Percentiles rank a stretch among this genome's conserved stretches.
Evolutionary conservation across 1,140 invertebrate species (phyloP).

Genomic region (Melitaea cinxia): DNA sequence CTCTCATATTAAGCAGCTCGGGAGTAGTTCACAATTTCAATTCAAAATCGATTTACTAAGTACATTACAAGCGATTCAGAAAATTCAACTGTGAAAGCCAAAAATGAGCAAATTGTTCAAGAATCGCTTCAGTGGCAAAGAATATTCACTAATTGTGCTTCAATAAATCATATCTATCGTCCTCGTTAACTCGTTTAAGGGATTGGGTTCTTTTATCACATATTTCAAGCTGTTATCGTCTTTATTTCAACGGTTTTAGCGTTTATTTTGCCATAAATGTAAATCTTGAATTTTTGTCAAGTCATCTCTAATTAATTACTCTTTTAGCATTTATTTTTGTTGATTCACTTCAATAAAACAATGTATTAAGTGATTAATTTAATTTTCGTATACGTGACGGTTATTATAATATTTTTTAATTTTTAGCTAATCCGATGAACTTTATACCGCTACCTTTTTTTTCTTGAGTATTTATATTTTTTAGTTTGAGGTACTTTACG

Average conservation of each 20-base stretch:
- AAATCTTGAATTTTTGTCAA: background rate
- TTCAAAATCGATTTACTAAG: background rate
- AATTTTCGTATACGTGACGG: too few species aligned
- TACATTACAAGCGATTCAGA: background rate
- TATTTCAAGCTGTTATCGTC: slow-evolving; percentile 16
- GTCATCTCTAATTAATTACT: background rate
- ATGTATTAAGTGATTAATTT: background rate
- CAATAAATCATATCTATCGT: slow-evolving; percentile 55
- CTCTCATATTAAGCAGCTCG: too few species aligned
- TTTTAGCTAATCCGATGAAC: too few species aligned
- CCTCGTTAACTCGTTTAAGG: slow-evolving; percentile 25
- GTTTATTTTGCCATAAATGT: background rate
- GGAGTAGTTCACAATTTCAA: too few species aligned
- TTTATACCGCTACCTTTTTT: too few species aligned
- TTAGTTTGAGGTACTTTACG: too few species aligned
- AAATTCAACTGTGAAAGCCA: background rate
- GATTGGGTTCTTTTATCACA: slow-evolving; percentile 1
- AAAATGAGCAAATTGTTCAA: slow-evolving; percentile 4
- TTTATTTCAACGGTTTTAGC: background rate
- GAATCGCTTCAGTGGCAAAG: slow-evolving; percentile 11
- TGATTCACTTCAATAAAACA: background rate
- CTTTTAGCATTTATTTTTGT: background rate
- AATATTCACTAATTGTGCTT: slow-evolving; percentile 41
- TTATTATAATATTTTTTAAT: too few species aligned
- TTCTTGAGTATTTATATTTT: too few species aligned